These are phyloP conservation scores for Saccostrea glomerata DNA, from an alignment of 1,140 invertebrate species.

Conservation along the genomic window DNA sequence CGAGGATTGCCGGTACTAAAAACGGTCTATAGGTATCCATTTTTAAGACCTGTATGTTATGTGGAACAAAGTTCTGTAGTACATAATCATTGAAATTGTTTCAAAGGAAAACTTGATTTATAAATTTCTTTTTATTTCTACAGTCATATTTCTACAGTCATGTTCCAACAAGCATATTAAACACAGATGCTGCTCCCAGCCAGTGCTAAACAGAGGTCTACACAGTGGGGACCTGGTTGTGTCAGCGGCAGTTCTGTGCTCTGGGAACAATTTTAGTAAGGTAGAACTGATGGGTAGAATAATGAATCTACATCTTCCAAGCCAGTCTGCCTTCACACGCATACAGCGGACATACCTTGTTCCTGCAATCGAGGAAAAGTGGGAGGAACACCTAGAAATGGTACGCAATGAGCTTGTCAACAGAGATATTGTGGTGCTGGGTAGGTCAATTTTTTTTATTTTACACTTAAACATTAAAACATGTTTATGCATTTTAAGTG, in stretches of 20 bases:
- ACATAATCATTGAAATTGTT: not conserved
- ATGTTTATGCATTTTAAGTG: no score
- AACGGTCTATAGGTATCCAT: not conserved
- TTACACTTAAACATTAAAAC: not conserved
- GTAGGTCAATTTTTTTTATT: not conserved
- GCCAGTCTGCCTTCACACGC: not conserved
- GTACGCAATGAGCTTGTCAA: not conserved
- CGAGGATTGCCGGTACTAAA: not conserved
- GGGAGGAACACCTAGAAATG: not conserved
- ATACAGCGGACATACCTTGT: slow-evolving; percentile 43
- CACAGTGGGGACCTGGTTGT: slow-evolving; percentile 44
- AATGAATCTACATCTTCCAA: slow-evolving; percentile 36
- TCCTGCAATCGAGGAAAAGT: slow-evolving; percentile 38
- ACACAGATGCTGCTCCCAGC: slow-evolving; percentile 43
- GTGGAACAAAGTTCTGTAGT: not conserved
- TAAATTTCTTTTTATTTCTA: not conserved
- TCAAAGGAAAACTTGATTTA: no score
- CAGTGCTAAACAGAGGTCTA: slow-evolving; percentile 37
- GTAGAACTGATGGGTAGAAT: slow-evolving; percentile 32
- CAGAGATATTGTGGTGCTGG: not conserved
- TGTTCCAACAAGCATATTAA: slow-evolving; percentile 40
- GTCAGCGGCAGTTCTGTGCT: slow-evolving; percentile 33
- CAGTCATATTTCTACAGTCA: slow-evolving; percentile 47
- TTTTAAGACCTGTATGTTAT: not conserved
- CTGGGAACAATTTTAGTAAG: slow-evolving; percentile 50